Conservation (phyloP, 2,113 vertebrate species). For the Parotia lawesii region DNA sequence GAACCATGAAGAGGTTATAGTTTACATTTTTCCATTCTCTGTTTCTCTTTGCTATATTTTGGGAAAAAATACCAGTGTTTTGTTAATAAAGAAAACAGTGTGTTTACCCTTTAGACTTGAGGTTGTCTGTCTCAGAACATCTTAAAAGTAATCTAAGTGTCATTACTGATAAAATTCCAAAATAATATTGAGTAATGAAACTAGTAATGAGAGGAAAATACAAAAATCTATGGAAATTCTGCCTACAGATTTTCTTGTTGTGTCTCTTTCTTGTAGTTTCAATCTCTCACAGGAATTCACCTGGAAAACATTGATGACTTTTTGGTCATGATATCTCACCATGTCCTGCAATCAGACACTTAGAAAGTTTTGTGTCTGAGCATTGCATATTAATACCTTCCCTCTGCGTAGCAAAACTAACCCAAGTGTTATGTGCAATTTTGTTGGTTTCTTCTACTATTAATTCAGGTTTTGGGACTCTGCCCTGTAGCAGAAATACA, state of each 20-base stretch:
- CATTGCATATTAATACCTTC: not conserved
- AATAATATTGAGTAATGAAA: not conserved
- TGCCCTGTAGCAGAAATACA: not conserved
- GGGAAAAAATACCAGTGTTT: not conserved
- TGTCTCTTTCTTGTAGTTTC: not conserved
- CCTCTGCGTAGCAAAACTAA: not conserved
- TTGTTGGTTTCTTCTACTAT: not conserved
- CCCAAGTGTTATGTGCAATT: not conserved
- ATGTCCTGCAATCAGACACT: not conserved
- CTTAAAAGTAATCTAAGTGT: not conserved
- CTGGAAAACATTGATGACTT: not conserved
- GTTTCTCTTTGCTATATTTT: not conserved
- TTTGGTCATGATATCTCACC: not conserved
- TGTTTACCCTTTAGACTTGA: not conserved
- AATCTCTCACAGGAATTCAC: not conserved
- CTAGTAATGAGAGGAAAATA: not conserved
- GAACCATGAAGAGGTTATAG: not conserved
- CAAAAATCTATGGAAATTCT: not conserved
- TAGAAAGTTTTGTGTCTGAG: not conserved
- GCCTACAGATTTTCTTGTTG: not conserved
- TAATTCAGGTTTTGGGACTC: not conserved
- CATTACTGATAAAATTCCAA: not conserved
- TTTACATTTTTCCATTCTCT: not conserved
- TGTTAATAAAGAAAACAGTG: constrained; percentile 14
- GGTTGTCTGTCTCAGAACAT: not conserved